These are phyloP conservation scores for Agrotis segetum DNA, from an alignment of 2,888 invertebrate species.

Conservation along the genomic window DNA sequence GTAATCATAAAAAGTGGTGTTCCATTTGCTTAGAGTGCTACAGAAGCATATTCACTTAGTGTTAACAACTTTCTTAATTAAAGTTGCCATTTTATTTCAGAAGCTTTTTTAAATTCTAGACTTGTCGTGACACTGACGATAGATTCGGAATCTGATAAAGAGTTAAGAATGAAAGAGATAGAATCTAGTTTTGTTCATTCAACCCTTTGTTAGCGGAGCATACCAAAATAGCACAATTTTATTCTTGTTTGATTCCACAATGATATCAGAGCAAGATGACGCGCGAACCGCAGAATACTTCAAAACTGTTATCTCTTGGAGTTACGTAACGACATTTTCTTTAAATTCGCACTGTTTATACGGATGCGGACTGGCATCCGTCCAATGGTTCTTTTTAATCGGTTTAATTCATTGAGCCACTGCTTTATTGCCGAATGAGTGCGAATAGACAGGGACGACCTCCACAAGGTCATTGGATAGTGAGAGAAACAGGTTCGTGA, in stretches of 20 bases:
- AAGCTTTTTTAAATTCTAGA: conserved; percentile 11
- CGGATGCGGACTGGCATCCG: conserved; percentile 83
- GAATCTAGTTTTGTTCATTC: conserved; percentile 19
- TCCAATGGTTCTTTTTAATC: conserved; percentile 89
- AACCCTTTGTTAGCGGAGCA: conserved; percentile 19
- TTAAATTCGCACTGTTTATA: conserved; percentile 88
- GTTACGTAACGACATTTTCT: conserved; percentile 87
- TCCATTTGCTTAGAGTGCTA: conserved; percentile 19
- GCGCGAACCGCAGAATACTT: conserved; percentile 60
- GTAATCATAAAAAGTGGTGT: conserved; percentile 23
- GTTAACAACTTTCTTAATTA: conserved; percentile 7
- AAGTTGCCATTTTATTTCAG: conserved; percentile 4
- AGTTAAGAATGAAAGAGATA: conserved; percentile 1
- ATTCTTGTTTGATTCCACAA: conserved; percentile 41
- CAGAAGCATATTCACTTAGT: not conserved
- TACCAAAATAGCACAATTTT: conserved; percentile 48
- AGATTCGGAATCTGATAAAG: conserved; percentile 6
- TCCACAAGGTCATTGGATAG: conserved; percentile 83
- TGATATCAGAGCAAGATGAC: conserved; percentile 56
- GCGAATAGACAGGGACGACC: conserved; percentile 84
- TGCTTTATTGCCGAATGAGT: conserved; percentile 84
- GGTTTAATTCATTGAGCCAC: conserved; percentile 88
- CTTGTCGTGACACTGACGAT: conserved; percentile 10
- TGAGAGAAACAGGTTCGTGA: conserved; percentile 68
- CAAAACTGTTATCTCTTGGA: conserved; percentile 66